Base-by-base conservation (phyloP, 2,113 vertebrate species). In the Oenanthe melanoleuca region DNA sequence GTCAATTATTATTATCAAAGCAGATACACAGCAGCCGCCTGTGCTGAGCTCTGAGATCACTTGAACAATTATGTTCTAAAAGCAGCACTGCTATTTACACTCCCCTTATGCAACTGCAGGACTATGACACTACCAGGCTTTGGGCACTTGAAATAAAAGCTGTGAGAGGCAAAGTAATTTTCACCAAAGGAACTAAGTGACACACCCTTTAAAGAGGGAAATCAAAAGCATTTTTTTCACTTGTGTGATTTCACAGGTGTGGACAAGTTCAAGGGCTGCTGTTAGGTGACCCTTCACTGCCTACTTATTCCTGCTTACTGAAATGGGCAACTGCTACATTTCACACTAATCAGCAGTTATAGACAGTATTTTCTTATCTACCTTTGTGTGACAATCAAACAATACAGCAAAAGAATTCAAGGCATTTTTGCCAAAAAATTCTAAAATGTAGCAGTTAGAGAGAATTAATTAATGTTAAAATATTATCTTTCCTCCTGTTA, bases 31-130 rank as follows among this genome's bases (percentile, higher is more conserved):
- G 57, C 83, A 93, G 67, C 66, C 33, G 50, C 70, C 61, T 61
- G 86, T 60, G 33, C 84, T 65, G 49, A 72, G 34, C 59, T 13
- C 57, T 19, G 86, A 87, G 84, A 87, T 91, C 91, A 73, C 74
- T 94, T 52, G 34, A 72, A 92, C 81, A 86, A 95, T 89, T 91
- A 92, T 9, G 66, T 93, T 94, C 94, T 95, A 96, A 97, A 97
- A 95, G 81, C 70, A 94, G 81, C 50, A 7, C 55, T 26, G 56
- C 89, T 95, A 92, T 97, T 96, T 95, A 38, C 74, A 91, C 71
- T 33, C 34, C 12, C 25, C 64, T 85, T 88, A 91, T 60, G 89
- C 85, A 89, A 92, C 70, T 34, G 55, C 90, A 89, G 16, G 40
- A 31, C 59, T 92, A 85, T 77, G 78, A 25, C 34, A 66, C 66